Evolutionary conservation across 2,113 vertebrate genomes (phyloP).

Genomic region (Ciconia boyciana): DNA sequence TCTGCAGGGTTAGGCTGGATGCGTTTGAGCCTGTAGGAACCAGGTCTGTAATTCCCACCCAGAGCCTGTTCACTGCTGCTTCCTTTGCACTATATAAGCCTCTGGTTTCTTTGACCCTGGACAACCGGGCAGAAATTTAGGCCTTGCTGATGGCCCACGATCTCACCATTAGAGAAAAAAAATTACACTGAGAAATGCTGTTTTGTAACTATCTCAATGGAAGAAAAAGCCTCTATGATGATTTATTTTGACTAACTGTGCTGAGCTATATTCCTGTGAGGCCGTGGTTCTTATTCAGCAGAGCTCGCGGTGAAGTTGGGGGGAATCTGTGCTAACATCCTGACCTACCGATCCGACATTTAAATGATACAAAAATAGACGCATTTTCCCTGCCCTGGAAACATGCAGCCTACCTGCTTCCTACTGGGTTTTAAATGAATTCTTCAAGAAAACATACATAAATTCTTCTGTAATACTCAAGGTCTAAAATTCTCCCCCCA

Average conservation of each 20-base stretch:
- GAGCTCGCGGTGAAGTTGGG: not conserved
- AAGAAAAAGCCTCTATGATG: not conserved
- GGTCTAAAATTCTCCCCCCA: not conserved
- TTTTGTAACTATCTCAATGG: not conserved
- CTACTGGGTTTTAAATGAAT: slow-evolving; percentile 11
- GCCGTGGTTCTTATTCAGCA: not conserved
- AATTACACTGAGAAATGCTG: not conserved
- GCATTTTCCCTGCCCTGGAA: not conserved
- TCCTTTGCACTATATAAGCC: not conserved
- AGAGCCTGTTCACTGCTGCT: not conserved
- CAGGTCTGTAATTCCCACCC: not conserved
- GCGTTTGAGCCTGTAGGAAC: not conserved
- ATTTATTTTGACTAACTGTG: not conserved
- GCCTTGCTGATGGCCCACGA: not conserved
- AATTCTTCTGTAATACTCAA: not conserved
- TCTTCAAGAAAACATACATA: not conserved
- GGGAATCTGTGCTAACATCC: not conserved
- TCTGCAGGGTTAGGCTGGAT: not conserved
- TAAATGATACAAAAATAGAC: not conserved
- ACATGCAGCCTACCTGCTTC: not conserved
- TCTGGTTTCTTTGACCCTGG: not conserved
- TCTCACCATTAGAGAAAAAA: not conserved
- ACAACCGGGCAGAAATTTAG: not conserved
- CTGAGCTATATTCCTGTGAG: not conserved
- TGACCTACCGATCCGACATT: not conserved